phyloP scores from a whole-genome alignment of 2,888 invertebrate species.

The Drosophila prolongata region DNA sequence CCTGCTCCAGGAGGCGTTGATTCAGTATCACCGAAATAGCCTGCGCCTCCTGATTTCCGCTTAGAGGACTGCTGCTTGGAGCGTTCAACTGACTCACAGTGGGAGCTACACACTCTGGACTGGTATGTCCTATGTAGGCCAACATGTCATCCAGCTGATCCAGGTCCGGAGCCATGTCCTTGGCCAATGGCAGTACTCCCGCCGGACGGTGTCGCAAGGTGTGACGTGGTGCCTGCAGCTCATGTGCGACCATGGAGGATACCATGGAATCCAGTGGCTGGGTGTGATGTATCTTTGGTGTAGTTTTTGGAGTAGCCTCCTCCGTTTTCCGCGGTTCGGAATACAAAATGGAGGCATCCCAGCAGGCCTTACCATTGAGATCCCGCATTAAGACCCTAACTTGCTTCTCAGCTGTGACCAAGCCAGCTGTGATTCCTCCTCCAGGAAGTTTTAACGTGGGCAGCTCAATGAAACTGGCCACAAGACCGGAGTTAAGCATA shows the following conservation, averaged over 20 bases:
- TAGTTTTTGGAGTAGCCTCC: slow-evolving; percentile 18
- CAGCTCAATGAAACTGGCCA: slow-evolving; percentile 95
- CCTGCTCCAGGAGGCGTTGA: slow-evolving; percentile 93
- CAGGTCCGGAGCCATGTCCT: slow-evolving; percentile 93
- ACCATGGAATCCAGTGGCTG: slow-evolving; percentile 81
- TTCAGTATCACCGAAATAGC: slow-evolving; percentile 93
- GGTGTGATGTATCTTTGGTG: slow-evolving; percentile 26
- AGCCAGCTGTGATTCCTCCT: slow-evolving; percentile 90
- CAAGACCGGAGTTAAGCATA: slow-evolving; percentile 92
- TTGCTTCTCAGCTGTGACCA: slow-evolving; percentile 92
- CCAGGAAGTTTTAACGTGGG: slow-evolving; percentile 93
- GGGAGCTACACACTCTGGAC: slow-evolving; percentile 92
- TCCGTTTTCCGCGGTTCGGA: slow-evolving; percentile 87
- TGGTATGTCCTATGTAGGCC: slow-evolving; percentile 95
- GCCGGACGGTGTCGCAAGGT: slow-evolving; percentile 90
- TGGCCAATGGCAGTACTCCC: slow-evolving; percentile 91
- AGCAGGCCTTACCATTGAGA: slow-evolving; percentile 96
- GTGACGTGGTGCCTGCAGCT: slow-evolving; percentile 87
- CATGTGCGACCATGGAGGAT: slow-evolving; percentile 70
- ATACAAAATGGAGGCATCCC: slow-evolving; percentile 97
- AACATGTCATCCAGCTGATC: slow-evolving; percentile 97
- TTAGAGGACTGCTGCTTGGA: slow-evolving; percentile 90
- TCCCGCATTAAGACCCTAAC: slow-evolving; percentile 95
- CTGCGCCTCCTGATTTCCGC: slow-evolving; percentile 91
- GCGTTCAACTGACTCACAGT: slow-evolving; percentile 90